Evolutionary conservation across 64 coral and sea anemone genomes (phyloP).

Genomic region (Platygyra sinensis): DNA sequence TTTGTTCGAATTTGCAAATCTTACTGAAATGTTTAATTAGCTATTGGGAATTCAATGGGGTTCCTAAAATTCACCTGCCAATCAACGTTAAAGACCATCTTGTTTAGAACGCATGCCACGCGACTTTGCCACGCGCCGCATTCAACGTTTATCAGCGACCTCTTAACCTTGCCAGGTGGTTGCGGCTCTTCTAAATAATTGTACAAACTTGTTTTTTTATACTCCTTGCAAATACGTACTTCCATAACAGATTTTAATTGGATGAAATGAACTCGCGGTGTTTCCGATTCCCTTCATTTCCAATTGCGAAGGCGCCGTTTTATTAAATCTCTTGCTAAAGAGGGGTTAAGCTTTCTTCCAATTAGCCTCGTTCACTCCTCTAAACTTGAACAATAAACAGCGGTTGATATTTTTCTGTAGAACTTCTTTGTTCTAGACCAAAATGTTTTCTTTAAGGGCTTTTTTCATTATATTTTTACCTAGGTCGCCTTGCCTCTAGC

Average conservation of each 20-base stretch:
- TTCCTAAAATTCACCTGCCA: slow-evolving; percentile 77
- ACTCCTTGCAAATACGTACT: slow-evolving; percentile 44
- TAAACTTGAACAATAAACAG: slow-evolving; percentile 34
- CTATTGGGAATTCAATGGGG: slow-evolving; percentile 71
- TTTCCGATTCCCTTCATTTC: slow-evolving; percentile 64
- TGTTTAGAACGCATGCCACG: slow-evolving; percentile 78
- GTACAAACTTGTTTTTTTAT: slow-evolving; percentile 49
- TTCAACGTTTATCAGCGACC: slow-evolving; percentile 50
- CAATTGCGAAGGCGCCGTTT: slow-evolving; percentile 44
- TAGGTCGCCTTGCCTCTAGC: background rate
- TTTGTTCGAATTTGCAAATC: slow-evolving; percentile 62
- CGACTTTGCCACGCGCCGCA: slow-evolving; percentile 79
- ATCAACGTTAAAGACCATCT: slow-evolving; percentile 71
- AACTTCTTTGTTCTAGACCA: background rate
- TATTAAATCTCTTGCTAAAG: slow-evolving; percentile 34
- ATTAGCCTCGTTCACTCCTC: background rate
- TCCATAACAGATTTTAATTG: slow-evolving; percentile 75
- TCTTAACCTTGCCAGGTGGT: slow-evolving; percentile 75
- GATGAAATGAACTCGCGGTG: slow-evolving; percentile 51
- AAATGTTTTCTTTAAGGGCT: slow-evolving; percentile 15
- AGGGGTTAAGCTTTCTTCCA: background rate
- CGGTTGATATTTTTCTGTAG: background rate
- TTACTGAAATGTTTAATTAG: slow-evolving; percentile 92
- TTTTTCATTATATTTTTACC: background rate
- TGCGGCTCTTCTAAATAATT: background rate